Base-by-base conservation (phyloP, 2,797 vertebrate species). In the Megalops cyprinoides region DNA sequence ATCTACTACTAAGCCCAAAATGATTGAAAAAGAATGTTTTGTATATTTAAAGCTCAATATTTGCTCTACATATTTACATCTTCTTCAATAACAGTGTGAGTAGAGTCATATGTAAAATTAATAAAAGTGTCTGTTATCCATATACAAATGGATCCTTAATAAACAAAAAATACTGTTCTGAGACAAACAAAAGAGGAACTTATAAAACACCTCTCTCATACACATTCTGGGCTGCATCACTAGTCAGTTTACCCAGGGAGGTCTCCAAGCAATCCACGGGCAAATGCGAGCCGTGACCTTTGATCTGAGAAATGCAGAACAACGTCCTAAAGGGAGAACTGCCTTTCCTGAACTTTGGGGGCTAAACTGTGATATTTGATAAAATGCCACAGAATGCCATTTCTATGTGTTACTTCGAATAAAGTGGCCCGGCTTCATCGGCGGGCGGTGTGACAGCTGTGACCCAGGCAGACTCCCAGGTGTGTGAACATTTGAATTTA, bases 351-450 rank as follows among this genome's bases (percentile, higher is more conserved):
- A 71, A 71, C 65, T 79, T 48, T 18, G 15, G 42, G 69, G 25
- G 34, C 74, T 76, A 86, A 80, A 81, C 78, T 74, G 15, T 73
- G 60, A 79, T 80, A 60, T 86, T 82, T 83, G 81, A 82, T 82
- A 67, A 83, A 86, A 83, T 78, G 74, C 81, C 81, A 83, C 18
- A 31, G 18, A 58, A 74, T 83, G 83, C 81, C 83, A 83, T 78
- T 82, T 62, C 75, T 18, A 74, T 74, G 74, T 76, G 82, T 83
- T 81, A 83, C 77, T 56, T 80, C 39, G 37, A 60, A 73, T 82
- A 69, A 77, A 31, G 51, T 44, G 28, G 67, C 69, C 76, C n/a
- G 67, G 28, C 79, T 83, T 82, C 71, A 60, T 79, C 76, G n/a
- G 56, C 51, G 71, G 28, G 60, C 60, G 34, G 25, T 67, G 62